Base-by-base conservation (phyloP, 92 coral and sea anemone species). In the Phenganax marumi region DNA sequence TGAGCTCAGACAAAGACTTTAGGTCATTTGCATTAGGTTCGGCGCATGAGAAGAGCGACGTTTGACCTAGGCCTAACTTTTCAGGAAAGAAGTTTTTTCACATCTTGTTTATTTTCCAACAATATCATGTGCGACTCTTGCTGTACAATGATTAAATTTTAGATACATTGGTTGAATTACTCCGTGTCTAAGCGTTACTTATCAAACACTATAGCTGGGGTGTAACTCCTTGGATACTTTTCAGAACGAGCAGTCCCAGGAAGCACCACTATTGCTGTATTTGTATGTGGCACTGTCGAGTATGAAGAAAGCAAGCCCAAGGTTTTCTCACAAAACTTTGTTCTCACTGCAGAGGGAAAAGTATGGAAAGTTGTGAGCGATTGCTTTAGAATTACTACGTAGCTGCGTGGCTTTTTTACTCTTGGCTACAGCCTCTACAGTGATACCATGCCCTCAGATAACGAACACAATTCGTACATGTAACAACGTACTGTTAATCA, bases 291-390 rank as follows among this genome's bases (percentile, higher is more conserved):
- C 39, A 73, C 77, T 46, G 92, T 96, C 50, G 90, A 82, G 72
- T 96, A 76, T 83, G 99, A 95, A 51, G 99, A 97, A 1, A 92
- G 84, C 80, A 86, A 91, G 88, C 62, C 84, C 12, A 86, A 89
- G 57, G 86, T 57, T 63, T 96, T 96, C 78, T 92, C 97, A 13
- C 99, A 96, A 79, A 96, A 96, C 87, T 92, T 96, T 85, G 84
- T 96, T 43, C 83, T 96, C 51, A 96, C 97, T 70, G 97, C 97
- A 9, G 96, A 96, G 62, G 93, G 93, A 69, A 88, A 81, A 64
- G 97, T 96, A 39, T 96, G 99, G 99, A 92, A 93, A 50, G 97
- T 96, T 23, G 92, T 91, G 50, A 96, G 99, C 33, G 99, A 96
- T 84, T 96, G 99, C 81, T 96, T 96, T 80, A 90, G 99, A 52